Conservation (phyloP, 2,797 vertebrate species). For the Phalanger gymnotis region DNA sequence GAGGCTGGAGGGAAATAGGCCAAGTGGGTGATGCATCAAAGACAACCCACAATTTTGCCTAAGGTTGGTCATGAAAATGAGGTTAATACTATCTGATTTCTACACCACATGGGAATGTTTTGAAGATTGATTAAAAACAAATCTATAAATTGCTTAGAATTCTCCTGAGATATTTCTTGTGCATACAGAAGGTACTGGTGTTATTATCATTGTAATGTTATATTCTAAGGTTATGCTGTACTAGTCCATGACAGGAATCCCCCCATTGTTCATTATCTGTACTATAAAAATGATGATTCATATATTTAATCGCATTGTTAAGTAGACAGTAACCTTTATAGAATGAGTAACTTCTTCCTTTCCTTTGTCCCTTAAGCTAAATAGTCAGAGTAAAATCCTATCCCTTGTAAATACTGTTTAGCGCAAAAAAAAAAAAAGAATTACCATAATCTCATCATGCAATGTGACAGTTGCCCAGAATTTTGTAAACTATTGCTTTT, state of each 20-base stretch:
- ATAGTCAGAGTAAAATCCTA: conserved; percentile 57
- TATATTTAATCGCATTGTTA: conserved; percentile 47
- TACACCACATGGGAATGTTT: background rate
- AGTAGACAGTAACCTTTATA: conserved; percentile 63
- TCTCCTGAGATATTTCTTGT: background rate
- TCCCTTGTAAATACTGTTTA: conserved; percentile 24
- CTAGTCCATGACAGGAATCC: conserved; percentile 44
- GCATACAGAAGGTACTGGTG: background rate
- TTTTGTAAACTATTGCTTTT: conserved; percentile 51
- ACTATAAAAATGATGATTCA: conserved; percentile 61
- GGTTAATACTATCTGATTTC: conserved; percentile 1
- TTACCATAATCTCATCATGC: conserved; percentile 19
- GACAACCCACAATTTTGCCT: conserved; percentile 8
- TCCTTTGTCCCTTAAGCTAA: conserved; percentile 53
- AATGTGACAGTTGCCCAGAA: conserved; percentile 51
- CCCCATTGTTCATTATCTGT: conserved; percentile 66
- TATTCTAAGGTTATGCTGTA: background rate
- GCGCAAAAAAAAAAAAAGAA: conserved; percentile 41
- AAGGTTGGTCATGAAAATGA: background rate
- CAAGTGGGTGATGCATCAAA: background rate
- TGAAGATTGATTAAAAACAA: conserved; percentile 52
- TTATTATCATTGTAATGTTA: background rate
- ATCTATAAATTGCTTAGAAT: conserved; percentile 40
- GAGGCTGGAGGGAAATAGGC: background rate
- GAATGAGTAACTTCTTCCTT: conserved; percentile 41